Conservation (phyloP, 2,888 invertebrate species). For the Baccha elongata region DNA sequence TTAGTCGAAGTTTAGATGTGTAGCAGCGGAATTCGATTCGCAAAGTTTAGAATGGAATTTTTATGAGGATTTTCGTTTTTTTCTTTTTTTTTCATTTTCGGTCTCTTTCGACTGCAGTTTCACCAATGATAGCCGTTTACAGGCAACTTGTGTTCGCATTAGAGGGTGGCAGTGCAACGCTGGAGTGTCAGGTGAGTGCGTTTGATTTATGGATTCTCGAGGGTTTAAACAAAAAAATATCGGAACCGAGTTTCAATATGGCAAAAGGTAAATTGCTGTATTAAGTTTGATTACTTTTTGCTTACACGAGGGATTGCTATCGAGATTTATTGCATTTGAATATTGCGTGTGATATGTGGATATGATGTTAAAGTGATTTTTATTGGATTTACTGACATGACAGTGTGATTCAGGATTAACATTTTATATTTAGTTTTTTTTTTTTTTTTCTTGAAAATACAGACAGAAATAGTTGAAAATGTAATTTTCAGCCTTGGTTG, state of each 20-base stretch:
- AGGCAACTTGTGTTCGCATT: slow-evolving; percentile 89
- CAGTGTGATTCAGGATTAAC: too few species aligned
- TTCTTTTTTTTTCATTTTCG: slow-evolving; percentile 7
- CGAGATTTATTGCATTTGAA: slow-evolving; percentile 27
- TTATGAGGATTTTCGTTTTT: slow-evolving; percentile 40
- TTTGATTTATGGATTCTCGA: slow-evolving; percentile 31
- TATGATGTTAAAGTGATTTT: too few species aligned
- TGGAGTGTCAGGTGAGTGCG: slow-evolving; percentile 88
- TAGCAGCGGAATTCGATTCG: slow-evolving; percentile 46
- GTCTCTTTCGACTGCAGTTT: slow-evolving; percentile 85
- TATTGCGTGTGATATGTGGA: slow-evolving; percentile 1
- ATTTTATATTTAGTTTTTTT: too few species aligned
- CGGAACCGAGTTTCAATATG: too few species aligned
- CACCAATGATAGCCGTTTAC: slow-evolving; percentile 91
- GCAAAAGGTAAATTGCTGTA: slow-evolving; percentile 26
- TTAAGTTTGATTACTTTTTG: slow-evolving; percentile 35
- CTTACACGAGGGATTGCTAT: slow-evolving; percentile 14
- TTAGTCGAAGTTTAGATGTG: not conserved
- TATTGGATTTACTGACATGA: too few species aligned
- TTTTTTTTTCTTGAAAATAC: too few species aligned
- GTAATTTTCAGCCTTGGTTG: too few species aligned
- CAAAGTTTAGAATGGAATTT: slow-evolving; percentile 57
- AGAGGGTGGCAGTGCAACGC: slow-evolving; percentile 87
- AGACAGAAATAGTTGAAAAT: too few species aligned
- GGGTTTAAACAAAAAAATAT: not conserved